Evolutionary conservation across 2,797 vertebrate species (phyloP), one percentile per base, ranked within the genome.

Genomic region (Arctocebus calabarensis): DNA sequence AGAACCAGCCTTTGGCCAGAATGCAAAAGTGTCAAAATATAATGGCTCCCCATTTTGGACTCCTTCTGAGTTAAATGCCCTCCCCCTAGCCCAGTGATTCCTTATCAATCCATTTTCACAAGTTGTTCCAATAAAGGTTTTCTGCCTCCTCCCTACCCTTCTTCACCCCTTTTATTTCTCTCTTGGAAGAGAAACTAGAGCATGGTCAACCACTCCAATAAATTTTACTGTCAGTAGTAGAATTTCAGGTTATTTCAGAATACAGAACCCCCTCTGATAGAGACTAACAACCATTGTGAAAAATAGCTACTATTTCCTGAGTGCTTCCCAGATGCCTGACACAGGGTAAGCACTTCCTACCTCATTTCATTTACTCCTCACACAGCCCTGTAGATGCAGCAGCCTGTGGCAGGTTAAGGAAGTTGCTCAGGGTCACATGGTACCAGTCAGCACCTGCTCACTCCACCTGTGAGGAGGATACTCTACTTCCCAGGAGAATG

Each of bases 121-220:
- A 90, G 19, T 57, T 9, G 12, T 71, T 74, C 37, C 74, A 40
- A 25, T n/a, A 68, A 85, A 48, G 34, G 45, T 32, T 84, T 88
- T 61, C n/a, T 68, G 29, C 74, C 12, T 61, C 17, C 3, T 59
- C 82, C 9, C n/a, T 19, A 62, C 52, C 68, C 52, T 37, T 84
- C 25, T 40, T 73, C 68, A 73, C 40, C 25, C 37, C 59, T 62
- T 74, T 68, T 34, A 34, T 84, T 37, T 73, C 14, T 55, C 75
- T 27, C 37, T 73, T 77, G 75, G 74, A 88, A 94, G 61, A 92
- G 62, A 86, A 89, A 83, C 20, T 40, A 73, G 70, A 48, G 27
- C 29, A 52, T 2, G 37, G 43, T 23, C 83, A 82, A 45, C 17
- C 12, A 48, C 25, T 34, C 57, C 57, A 48, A 14, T 48, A 75